Conservation (phyloP, 2,797 vertebrate genomes). For the Toxotes lorentzi region DNA sequence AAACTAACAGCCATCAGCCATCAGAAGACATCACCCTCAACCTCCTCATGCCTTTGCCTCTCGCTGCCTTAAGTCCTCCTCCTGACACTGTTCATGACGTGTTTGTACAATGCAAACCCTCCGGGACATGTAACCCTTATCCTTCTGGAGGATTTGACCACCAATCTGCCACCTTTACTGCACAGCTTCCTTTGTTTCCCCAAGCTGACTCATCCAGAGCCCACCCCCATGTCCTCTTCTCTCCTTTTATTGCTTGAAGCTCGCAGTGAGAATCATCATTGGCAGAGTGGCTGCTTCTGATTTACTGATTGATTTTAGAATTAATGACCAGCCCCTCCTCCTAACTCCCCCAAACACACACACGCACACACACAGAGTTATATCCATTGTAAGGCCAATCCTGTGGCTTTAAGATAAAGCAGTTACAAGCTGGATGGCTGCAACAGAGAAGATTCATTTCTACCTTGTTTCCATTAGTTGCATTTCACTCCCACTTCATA, state of each 20-base stretch:
- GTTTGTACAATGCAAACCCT: conserved; percentile 44
- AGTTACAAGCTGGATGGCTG: conserved; percentile 36
- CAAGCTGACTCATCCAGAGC: conserved; percentile 61
- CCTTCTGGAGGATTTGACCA: conserved; percentile 47
- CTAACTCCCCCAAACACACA: conserved; percentile 21
- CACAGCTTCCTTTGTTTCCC: conserved; percentile 56
- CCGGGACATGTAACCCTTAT: conserved; percentile 22
- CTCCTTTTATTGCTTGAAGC: conserved; percentile 61
- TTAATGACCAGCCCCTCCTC: conserved; percentile 63
- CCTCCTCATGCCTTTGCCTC: conserved; percentile 25
- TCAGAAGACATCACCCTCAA: conserved; percentile 53
- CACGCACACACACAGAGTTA: conserved; percentile 35
- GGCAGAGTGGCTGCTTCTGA: conserved; percentile 62
- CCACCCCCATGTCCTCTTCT: neutral
- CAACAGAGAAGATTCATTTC: conserved; percentile 30
- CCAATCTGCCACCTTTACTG: conserved; percentile 60
- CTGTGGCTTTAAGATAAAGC: conserved; percentile 68
- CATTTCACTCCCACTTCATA: neutral
- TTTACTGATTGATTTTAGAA: conserved; percentile 78
- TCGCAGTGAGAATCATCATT: conserved; percentile 50
- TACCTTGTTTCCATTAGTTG: neutral
- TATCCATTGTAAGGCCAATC: conserved; percentile 51
- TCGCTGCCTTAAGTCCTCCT: conserved; percentile 5
- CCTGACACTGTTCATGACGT: conserved; percentile 3
- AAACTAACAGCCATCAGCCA: conserved; percentile 54